A percentile compares a stretch with the other conserved stretches of the same genome.
phyloP scores from a whole-genome alignment of 2,888 invertebrate species.

The Chloroclystis v-ata region DNA sequence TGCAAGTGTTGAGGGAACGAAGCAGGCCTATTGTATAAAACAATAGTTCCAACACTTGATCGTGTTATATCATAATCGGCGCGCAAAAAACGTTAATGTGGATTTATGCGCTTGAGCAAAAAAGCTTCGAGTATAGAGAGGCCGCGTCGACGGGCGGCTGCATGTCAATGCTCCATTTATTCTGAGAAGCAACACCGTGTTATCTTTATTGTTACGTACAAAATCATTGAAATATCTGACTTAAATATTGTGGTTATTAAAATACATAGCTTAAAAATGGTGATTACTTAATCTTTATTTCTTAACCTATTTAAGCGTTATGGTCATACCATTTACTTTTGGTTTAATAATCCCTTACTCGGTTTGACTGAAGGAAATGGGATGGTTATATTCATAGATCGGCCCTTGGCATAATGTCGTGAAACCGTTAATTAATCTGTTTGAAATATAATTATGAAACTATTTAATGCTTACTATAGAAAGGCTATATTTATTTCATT shows the following conservation, averaged over 20 bases:
- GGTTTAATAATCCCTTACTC: no score
- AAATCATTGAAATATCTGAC: conserved; percentile 10
- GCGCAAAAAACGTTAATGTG: conserved; percentile 52
- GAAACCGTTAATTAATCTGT: no score
- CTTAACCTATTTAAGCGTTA: no score
- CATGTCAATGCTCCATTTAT: conserved; percentile 15
- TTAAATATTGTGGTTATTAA: no score
- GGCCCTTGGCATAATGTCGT: no score
- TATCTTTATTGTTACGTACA: conserved; percentile 16
- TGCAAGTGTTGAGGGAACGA: conserved; percentile 59
- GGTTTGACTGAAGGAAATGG: no score
- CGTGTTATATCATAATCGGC: conserved; percentile 63
- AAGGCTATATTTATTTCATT: background rate
- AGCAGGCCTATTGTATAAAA: conserved; percentile 71
- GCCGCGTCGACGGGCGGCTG: conserved; percentile 3
- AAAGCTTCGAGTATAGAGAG: conserved; percentile 17
- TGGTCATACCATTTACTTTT: no score
- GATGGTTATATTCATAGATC: no score
- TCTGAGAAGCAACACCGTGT: conserved; percentile 10
- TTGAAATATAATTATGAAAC: no score
- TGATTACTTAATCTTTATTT: no score
- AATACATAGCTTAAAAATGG: no score
- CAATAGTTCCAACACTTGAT: conserved; percentile 67
- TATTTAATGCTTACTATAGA: no score
- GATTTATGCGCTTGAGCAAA: conserved; percentile 41